Evolutionary conservation across 2,888 invertebrate species (phyloP).

Genomic region (Leptopilina syphax): DNA sequence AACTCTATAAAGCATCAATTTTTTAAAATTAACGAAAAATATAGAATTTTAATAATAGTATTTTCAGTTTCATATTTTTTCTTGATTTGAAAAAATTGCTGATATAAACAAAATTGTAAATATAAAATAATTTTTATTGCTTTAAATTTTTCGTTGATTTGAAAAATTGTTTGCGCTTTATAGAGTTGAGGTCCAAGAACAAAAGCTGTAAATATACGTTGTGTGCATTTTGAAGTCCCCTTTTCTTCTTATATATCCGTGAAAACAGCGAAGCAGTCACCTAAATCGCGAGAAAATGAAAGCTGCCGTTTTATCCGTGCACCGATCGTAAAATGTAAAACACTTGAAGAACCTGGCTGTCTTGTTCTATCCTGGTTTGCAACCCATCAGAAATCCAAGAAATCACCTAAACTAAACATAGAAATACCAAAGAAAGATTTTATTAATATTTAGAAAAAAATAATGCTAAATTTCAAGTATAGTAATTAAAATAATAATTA

Average conservation of each 20-base stretch:
- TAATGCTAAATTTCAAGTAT: too few relatives aligned
- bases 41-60: too few relatives aligned
- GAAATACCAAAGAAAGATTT: conserved; percentile 26
- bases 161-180: not conserved
- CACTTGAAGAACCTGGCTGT: conserved; percentile 5
- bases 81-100: too few relatives aligned
- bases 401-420: conserved; percentile 40
- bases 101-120: too few relatives aligned
- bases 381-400: conserved; percentile 28
- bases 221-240: not conserved
- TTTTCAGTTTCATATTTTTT: too few relatives aligned
- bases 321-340: conserved; percentile 38
- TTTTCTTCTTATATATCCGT: not conserved
- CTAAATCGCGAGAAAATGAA: conserved; percentile 27
- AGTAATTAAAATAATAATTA: too few relatives aligned
- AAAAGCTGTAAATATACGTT: conserved; percentile 18
- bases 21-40: too few relatives aligned
- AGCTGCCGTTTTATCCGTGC: conserved; percentile 24
- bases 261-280: conserved; percentile 4
- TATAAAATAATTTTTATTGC: too few relatives aligned
- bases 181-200: not conserved
- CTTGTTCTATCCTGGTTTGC: conserved; percentile 23
- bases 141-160: not conserved
- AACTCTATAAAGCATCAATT: too few relatives aligned
- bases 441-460: not conserved